Evolutionary conservation across 2,113 vertebrate genomes (phyloP), one percentile per base, ranked within the genome.

Genomic region (Dicrurus megarhynchus): DNA sequence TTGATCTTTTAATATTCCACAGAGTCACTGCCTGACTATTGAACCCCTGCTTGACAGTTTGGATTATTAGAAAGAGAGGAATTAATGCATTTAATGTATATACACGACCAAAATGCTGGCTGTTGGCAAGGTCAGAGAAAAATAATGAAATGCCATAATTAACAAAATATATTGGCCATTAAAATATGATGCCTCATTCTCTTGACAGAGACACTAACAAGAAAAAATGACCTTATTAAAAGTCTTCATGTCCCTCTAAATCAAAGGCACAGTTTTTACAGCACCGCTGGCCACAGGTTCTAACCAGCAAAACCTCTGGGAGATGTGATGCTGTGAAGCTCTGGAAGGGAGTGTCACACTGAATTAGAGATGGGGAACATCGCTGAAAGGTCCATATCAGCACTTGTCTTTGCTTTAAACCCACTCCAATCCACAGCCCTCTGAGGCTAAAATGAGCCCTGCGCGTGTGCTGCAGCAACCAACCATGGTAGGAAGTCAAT

Each of bases 131-230:
- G 92, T 96, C 90, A 84, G 65, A 75, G 87, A 70, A 96, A 97
- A 95, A 90, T 88, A 97, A 97, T 93, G 61, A 90, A 96, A 84
- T 68, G 61, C 52, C 23, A 33, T 92, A 94, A 95, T 96, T 96
- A 96, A 84, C 69, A 92, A 88, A 96, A 97, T 96, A 90, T 96
- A 96, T 95, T 93, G 90, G 52, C 76, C 80, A 95, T 96, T 94
- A 95, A 95, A 94, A 64, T 60, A 86, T 39, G 68, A 93, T 59
- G 82, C 85, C 68, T 96, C 85, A 33, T 96, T 94, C 49, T 94
- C 71, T 68, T 68, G 87, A 81, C 83, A 90, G 95, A 86, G 87
- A 78, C 69, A 26, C 64, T 96, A 96, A 96, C 92, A 93, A 94
- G 93, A 88, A 96, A 92, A 96, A 92, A 96, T 61, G 55, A 94